Evolutionary conservation across 2,888 invertebrate genomes (phyloP).

Genomic region (Drosophila cracens): DNA sequence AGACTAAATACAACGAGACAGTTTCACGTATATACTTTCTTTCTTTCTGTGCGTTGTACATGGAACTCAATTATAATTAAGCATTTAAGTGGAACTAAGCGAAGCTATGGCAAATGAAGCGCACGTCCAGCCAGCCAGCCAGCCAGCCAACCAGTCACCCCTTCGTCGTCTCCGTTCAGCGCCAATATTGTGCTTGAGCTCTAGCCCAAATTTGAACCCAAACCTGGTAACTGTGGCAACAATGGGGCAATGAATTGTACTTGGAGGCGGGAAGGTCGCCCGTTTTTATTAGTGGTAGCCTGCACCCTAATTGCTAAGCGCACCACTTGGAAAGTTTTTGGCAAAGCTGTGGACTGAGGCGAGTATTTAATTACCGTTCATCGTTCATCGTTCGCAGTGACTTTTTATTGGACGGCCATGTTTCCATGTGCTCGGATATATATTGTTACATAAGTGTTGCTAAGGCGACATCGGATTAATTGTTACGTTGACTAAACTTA

Average conservation of each 20-base stretch:
- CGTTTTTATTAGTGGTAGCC: conserved; percentile 63
- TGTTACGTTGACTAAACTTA: conserved; percentile 67
- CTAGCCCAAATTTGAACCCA: conserved; percentile 11
- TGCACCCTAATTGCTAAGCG: conserved; percentile 70
- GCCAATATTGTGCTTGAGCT: conserved; percentile 5
- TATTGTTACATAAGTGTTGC: conserved; percentile 60
- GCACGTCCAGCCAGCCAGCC: conserved; percentile 44
- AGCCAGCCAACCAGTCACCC: conserved; percentile 9
- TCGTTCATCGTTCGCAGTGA: conserved; percentile 21
- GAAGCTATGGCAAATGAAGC: conserved; percentile 75
- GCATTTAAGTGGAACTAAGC: conserved; percentile 79
- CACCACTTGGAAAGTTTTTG: conserved; percentile 53
- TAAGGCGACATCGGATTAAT: conserved; percentile 61
- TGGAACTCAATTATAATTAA: conserved; percentile 82
- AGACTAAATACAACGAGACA: conserved; percentile 30
- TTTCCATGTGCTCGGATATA: conserved; percentile 33
- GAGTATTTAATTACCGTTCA: conserved; percentile 74
- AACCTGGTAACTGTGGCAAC: conserved; percentile 43
- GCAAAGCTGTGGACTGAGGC: conserved; percentile 26
- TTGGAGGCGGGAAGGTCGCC: conserved; percentile 22
- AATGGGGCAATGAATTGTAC: conserved; percentile 6
- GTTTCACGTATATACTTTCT: conserved; percentile 36
- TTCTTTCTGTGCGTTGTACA: conserved; percentile 44
- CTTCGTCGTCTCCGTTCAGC: conserved; percentile 19
- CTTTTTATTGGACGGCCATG: conserved; percentile 44